Evolutionary conservation across 2,113 vertebrate genomes (phyloP).

Genomic region (Salvelinus sp.): DNA sequence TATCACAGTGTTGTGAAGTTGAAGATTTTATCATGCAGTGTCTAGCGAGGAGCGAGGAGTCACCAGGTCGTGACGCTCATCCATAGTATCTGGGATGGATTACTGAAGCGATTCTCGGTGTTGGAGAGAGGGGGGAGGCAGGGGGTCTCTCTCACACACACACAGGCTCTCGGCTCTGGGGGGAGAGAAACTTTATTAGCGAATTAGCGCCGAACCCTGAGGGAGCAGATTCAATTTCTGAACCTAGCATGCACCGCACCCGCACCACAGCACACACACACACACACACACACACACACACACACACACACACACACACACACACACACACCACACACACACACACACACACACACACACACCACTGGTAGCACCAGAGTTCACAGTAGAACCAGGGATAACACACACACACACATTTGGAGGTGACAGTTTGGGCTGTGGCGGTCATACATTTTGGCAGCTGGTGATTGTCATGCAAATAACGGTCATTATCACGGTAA

Average conservation of each 20-base stretch:
- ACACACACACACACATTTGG: slow-evolving; percentile 1
- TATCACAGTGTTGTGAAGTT: no score
- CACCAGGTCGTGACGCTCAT: no score
- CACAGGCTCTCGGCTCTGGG: background rate
- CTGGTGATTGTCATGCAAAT: no score
- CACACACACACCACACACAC: background rate
- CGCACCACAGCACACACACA: background rate
- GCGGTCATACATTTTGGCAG: no score
- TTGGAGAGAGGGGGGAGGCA: slow-evolving; percentile 38
- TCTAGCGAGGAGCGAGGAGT: no score
- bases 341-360: slow-evolving; percentile 1
- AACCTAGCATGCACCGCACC: slow-evolving; percentile 41
- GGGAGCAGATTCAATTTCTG: slow-evolving; percentile 57
- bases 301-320: background rate
- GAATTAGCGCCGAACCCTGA: slow-evolving; percentile 50
- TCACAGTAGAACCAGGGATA: slow-evolving; percentile 37
- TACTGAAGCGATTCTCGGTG: no score
- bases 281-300: slow-evolving; percentile 3
- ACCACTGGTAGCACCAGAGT: background rate
- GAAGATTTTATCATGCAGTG: no score
- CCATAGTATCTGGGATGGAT: no score
- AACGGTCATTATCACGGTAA: no score
- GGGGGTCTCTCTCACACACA: slow-evolving; percentile 50
- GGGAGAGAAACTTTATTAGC: slow-evolving; percentile 51
- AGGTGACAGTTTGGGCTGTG: no score